Conservation (phyloP, 2,888 invertebrate species). For the Pseudococcus longispinus region DNA sequence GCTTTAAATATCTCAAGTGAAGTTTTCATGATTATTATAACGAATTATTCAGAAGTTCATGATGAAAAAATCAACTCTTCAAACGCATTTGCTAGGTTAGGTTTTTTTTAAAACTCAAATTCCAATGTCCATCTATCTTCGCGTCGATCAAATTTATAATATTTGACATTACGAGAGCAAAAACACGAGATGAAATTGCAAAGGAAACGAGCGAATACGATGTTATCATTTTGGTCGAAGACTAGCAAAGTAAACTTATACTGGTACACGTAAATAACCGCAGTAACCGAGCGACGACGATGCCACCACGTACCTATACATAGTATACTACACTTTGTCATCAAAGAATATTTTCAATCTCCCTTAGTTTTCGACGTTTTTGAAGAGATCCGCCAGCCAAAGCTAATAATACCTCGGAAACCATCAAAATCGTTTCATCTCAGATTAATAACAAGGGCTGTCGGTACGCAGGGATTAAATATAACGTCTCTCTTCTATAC, state of each 20-base stretch:
- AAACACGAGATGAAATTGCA: background rate
- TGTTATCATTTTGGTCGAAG: slow-evolving; percentile 8
- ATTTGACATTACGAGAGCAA: too few species aligned
- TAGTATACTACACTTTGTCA: background rate
- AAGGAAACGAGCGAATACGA: background rate
- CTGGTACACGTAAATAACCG: background rate
- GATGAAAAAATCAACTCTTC: too few species aligned
- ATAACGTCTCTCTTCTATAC: background rate
- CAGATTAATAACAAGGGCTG: slow-evolving; percentile 28
- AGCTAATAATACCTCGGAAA: slow-evolving; percentile 30
- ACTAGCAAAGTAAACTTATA: background rate
- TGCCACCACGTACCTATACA: background rate
- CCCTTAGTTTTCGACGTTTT: slow-evolving; percentile 23
- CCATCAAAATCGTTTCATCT: slow-evolving; percentile 46
- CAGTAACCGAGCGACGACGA: background rate
- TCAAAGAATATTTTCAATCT: slow-evolving; percentile 45
- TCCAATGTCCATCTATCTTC: too few species aligned
- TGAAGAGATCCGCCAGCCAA: slow-evolving; percentile 12
- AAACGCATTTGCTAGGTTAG: too few species aligned
- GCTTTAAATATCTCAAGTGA: too few species aligned
- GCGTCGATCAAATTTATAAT: background rate
- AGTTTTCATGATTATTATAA: too few species aligned
- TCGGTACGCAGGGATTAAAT: slow-evolving; percentile 28
- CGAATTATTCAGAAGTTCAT: too few species aligned
- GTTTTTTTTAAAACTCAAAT: too few species aligned